Evolutionary conservation across 2,113 vertebrate genomes (phyloP), one percentile per base, ranked within the genome.

Genomic region (Triplophysa dalaica): DNA sequence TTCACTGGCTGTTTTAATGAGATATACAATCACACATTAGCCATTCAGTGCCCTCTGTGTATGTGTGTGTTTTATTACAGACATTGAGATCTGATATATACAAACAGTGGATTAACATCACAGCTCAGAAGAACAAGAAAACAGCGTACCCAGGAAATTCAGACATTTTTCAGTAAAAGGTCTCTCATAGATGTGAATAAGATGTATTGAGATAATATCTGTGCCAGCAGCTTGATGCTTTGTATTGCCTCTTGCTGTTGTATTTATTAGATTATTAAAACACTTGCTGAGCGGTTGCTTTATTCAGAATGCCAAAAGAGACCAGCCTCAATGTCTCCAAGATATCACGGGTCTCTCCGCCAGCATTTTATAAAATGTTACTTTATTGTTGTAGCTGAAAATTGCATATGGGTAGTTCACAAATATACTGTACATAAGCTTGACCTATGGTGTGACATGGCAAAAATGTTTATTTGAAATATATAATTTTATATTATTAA

Each of bases 1-100:
- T 87, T 87, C 78, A 87, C 83, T 73, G 50, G 78, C 83, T 54
- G 82, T 81, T 82, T 85, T 89, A 91, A 92, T 90, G 85, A 89
- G 87, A 87, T 84, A 86, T 83, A 86, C 77, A 87, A 84, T 78
- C 84, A 85, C 82, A 85, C 82, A 76, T 83, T 85, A 66, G 67
- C 64, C 70, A 70, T 76, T 87, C 78, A 70, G 84, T 75, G 84
- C 14, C 67, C 79, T 41, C n/a, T 4, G 5, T 38, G 33, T 67
- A 87, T 86, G 80, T 88, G 83, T 79, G 70, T 4, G 75, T 22
- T 68, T 90, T 86, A 90, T 91, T 89, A 88, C 62, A 78, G 74
- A 64, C 74, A 76, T 82, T 88, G 68, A 88, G 83, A 69, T 83
- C 76, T 72, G 1, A 33, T 13, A 60, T 48, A 75, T 62, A 77